Evolutionary conservation across 2,797 vertebrate species (phyloP).

Genomic region (Melanotaenia parkinsoni): DNA sequence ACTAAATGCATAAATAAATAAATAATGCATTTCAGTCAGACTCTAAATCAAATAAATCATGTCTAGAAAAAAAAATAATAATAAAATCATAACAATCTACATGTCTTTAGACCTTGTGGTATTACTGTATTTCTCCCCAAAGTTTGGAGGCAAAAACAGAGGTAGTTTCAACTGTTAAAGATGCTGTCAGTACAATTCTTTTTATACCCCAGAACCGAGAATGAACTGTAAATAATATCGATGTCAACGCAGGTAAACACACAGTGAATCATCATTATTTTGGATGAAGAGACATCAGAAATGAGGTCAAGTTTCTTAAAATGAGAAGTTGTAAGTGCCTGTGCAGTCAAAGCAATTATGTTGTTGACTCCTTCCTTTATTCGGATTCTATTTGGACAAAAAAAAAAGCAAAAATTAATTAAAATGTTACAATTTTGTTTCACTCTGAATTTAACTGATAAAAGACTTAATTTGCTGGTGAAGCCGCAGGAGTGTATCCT

Average conservation of each 20-base stretch:
- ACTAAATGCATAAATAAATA: conserved; percentile 64
- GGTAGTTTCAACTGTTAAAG: conserved; percentile 73
- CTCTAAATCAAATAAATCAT: conserved; percentile 41
- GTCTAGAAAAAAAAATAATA: conserved; percentile 48
- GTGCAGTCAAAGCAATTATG: conserved; percentile 54
- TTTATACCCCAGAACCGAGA: conserved; percentile 29
- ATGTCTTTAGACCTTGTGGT: conserved; percentile 49
- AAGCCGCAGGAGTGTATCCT: not conserved
- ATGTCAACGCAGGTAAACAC: conserved; percentile 34
- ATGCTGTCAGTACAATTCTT: conserved; percentile 30
- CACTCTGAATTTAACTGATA: not conserved
- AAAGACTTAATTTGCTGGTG: not conserved
- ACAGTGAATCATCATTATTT: conserved; percentile 19
- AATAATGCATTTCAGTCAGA: conserved; percentile 57
- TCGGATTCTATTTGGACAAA: not conserved
- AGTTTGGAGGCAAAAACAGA: conserved; percentile 64
- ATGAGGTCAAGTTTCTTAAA: conserved; percentile 22
- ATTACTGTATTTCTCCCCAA: conserved; percentile 58
- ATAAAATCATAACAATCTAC: conserved; percentile 30
- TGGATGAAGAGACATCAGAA: conserved; percentile 19
- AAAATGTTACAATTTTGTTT: not conserved
- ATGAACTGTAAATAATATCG: conserved; percentile 20
- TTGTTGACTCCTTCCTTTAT: conserved; percentile 22
- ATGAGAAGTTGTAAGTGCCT: conserved; percentile 48
- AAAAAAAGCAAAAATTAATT: not conserved